Conservation (phyloP, 2,888 invertebrate species). For the Callinectes sapidus region DNA sequence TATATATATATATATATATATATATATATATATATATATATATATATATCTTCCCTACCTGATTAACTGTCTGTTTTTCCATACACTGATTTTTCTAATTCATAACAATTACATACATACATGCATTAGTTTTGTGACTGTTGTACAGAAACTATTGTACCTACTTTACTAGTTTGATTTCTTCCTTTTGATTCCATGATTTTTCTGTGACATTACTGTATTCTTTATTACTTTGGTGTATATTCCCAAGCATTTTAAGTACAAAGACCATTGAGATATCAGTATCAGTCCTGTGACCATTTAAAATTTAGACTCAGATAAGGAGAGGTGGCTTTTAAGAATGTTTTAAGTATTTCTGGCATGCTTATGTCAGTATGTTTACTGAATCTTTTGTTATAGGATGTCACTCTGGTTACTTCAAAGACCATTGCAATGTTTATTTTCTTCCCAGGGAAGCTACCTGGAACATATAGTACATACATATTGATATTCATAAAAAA, state of each 20-base stretch:
- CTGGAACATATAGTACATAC: conserved; percentile 37
- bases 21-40: conserved; percentile 8
- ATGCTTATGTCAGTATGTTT: conserved; percentile 22
- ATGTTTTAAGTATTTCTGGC: neutral
- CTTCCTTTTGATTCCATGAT: neutral
- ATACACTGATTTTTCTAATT: neutral
- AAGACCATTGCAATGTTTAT: conserved; percentile 32
- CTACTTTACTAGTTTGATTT: conserved; percentile 8
- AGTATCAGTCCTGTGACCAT: neutral
- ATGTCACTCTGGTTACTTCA: conserved; percentile 33
- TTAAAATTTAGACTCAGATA: conserved; percentile 24
- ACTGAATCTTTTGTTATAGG: conserved; percentile 45
- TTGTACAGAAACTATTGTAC: neutral
- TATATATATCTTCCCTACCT: neutral
- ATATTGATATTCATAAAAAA: conserved; percentile 40
- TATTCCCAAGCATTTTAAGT: conserved; percentile 15
- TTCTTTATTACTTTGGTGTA: conserved; percentile 13
- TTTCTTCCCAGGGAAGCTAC: conserved; percentile 34
- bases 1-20: neutral
- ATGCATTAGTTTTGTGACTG: neutral
- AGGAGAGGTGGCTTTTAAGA: conserved; percentile 51
- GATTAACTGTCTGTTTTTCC: neutral
- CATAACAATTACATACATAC: neutral
- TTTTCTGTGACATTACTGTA: neutral
- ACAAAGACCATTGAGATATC: conserved; percentile 29